phyloP scores from a whole-genome alignment of 2,797 vertebrate species.

The Hypotaenidia philippensis region DNA sequence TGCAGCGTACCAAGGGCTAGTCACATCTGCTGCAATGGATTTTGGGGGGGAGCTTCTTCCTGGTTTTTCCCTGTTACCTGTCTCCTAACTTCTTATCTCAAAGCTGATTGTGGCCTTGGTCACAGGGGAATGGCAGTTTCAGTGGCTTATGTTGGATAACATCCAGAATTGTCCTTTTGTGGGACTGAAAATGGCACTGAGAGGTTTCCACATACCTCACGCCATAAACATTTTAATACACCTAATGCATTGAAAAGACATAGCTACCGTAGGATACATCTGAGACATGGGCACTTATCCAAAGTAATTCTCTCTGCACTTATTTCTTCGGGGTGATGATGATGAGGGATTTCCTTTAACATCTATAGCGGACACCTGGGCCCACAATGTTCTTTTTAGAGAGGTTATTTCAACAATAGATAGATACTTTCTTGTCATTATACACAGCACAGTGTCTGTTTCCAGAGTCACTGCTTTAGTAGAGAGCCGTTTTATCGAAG shows the following conservation, averaged over 20 bases:
- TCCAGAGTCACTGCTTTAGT: neutral
- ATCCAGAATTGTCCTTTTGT: slow-evolving; percentile 16
- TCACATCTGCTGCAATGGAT: neutral
- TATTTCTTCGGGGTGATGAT: neutral
- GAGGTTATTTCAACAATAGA: slow-evolving; percentile 21
- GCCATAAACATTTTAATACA: neutral
- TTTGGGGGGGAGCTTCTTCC: neutral
- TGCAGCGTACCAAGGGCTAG: neutral
- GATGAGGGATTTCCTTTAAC: neutral
- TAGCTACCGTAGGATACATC: neutral
- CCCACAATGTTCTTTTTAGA: neutral
- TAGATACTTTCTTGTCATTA: slow-evolving; percentile 27
- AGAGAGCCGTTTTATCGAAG: slow-evolving; percentile 9
- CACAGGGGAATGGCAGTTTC: neutral
- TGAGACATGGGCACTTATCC: neutral
- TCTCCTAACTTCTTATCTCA: neutral
- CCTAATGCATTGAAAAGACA: neutral
- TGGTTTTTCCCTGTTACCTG: neutral
- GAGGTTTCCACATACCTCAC: neutral
- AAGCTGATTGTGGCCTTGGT: neutral
- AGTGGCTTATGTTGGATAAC: neutral
- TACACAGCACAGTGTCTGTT: neutral
- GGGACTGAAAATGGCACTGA: neutral
- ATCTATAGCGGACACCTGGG: neutral
- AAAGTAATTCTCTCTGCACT: neutral